A percentile compares a stretch with the other conserved stretches of the same genome.
Conservation (phyloP, 1,140 invertebrate species). For the Drepana arcuata region DNA sequence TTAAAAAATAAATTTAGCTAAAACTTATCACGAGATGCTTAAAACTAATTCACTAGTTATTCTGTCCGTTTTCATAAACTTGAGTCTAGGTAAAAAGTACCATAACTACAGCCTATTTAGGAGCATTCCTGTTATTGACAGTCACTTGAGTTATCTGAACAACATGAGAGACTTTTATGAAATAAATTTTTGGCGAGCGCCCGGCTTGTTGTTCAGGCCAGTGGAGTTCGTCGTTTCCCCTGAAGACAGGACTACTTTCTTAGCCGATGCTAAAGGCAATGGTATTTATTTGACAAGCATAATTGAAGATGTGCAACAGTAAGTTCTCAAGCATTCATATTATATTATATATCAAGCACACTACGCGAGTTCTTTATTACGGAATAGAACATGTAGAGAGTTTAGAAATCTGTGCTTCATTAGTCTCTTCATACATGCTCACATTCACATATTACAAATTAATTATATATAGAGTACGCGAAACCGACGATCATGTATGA, state of each 20-base stretch:
- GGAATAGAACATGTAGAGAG: too few species aligned
- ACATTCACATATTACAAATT: too few species aligned
- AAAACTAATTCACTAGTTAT: neutral
- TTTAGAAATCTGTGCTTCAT: too few species aligned
- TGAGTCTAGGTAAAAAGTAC: conserved; percentile 26
- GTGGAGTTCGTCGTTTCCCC: conserved; percentile 39
- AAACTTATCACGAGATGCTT: conserved; percentile 1
- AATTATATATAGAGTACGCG: too few species aligned
- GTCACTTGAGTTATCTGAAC: conserved; percentile 32
- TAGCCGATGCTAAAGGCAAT: conserved; percentile 13
- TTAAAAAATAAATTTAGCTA: too few species aligned
- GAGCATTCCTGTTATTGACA: conserved; percentile 26
- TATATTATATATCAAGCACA: too few species aligned
- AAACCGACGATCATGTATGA: too few species aligned
- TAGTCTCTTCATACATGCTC: too few species aligned
- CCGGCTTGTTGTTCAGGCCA: conserved; percentile 24
- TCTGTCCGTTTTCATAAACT: conserved; percentile 1
- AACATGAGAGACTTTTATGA: conserved; percentile 29
- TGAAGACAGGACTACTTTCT: conserved; percentile 19
- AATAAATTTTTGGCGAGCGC: conserved; percentile 36
- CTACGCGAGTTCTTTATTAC: too few species aligned
- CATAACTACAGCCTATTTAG: conserved; percentile 37
- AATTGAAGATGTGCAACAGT: conserved; percentile 42
- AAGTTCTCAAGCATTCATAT: too few species aligned
- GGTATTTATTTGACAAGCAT: conserved; percentile 33